phyloP scores from a whole-genome alignment of 2,888 invertebrate genomes.

The Conops quadrifasciatus region DNA sequence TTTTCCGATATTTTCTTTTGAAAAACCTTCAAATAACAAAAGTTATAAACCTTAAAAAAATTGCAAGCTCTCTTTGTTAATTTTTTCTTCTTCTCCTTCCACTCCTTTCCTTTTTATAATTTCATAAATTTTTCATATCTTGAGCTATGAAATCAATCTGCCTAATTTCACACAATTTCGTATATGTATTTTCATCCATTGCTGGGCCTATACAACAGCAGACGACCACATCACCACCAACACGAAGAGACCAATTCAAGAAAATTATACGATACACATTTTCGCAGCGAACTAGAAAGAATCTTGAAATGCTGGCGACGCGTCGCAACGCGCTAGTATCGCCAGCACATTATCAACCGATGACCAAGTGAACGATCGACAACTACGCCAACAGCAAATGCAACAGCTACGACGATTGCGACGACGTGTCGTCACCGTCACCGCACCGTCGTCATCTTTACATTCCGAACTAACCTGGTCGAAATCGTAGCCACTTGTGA shows the following conservation, averaged over 20 bases:
- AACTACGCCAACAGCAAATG: constrained; percentile 27
- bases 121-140: too few species aligned
- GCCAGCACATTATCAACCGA: neutral
- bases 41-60: too few species aligned
- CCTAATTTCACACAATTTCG: too few species aligned
- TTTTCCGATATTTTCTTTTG: too few species aligned
- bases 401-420: constrained; percentile 7
- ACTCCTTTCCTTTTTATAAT: too few species aligned
- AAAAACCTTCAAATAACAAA: too few species aligned
- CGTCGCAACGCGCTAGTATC: neutral
- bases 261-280: neutral
- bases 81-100: too few species aligned
- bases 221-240: neutral
- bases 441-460: neutral
- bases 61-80: too few species aligned
- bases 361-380: constrained; percentile 9
- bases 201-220: constrained; percentile 1
- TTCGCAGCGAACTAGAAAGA: constrained; percentile 13
- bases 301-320: constrained; percentile 6
- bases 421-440: constrained; percentile 2
- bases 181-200: too few species aligned
- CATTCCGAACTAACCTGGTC: constrained; percentile 42
- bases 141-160: neutral
- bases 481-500: constrained; percentile 41
- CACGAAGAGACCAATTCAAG: neutral